Percentiles rank a stretch among this genome's conserved stretches.
phyloP scores from a whole-genome alignment of 2,113 vertebrate genomes.

The Anhinga rufa region DNA sequence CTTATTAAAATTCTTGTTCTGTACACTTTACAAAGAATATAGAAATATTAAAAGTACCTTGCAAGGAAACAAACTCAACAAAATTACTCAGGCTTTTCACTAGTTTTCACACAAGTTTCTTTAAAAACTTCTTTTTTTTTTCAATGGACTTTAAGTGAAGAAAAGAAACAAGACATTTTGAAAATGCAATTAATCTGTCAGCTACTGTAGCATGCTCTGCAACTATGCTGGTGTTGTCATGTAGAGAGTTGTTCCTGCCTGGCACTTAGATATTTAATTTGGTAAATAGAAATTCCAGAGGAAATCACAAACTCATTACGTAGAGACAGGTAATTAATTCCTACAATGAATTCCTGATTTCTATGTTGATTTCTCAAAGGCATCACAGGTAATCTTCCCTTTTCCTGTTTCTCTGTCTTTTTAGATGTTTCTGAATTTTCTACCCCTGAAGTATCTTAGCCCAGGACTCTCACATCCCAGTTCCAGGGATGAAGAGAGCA shows the following conservation, averaged over 20 bases:
- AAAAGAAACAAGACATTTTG: neutral
- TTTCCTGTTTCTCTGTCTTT: neutral
- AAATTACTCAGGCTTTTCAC: neutral
- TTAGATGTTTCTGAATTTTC: neutral
- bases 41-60: neutral
- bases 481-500: rapidly evolving
- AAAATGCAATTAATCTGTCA: neutral
- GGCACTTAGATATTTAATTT: neutral
- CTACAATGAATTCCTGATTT: neutral
- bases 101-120: neutral
- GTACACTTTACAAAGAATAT: neutral
- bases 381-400: neutral
- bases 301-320: neutral
- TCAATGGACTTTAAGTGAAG: neutral
- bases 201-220: neutral
- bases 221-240: neutral
- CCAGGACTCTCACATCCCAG: neutral
- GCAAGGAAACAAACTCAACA: neutral
- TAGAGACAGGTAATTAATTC: neutral
- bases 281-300: neutral
- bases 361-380: neutral
- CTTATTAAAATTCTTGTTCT: neutral
- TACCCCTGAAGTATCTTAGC: neutral
- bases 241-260: neutral
- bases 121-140: neutral